Conservation (phyloP, 2,888 invertebrate species). For the Axea sp. region DNA sequence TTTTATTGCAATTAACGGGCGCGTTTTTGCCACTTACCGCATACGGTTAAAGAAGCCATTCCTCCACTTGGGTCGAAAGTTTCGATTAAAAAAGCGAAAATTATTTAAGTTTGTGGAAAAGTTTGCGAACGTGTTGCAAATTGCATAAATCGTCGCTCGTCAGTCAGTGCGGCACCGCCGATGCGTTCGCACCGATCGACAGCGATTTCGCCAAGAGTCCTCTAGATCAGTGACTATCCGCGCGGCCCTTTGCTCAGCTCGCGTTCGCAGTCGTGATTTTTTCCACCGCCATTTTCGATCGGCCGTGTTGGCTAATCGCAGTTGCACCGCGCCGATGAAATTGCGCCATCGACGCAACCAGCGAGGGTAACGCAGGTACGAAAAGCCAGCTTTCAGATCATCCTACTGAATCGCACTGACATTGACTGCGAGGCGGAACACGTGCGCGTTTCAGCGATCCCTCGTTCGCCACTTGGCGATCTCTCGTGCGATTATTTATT, state of each 20-base stretch:
- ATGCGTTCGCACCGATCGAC: conserved; percentile 31
- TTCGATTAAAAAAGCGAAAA: conserved; percentile 28
- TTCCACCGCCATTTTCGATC: too few relatives aligned
- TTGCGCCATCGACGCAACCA: not conserved
- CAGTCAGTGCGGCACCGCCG: conserved; percentile 41
- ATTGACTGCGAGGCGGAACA: conserved; percentile 19
- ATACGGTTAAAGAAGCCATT: conserved; percentile 16
- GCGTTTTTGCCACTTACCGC: too few relatives aligned
- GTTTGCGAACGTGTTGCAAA: conserved; percentile 45
- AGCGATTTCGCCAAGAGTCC: conserved; percentile 8
- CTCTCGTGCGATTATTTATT: conserved; percentile 2
- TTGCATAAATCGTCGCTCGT: conserved; percentile 26
- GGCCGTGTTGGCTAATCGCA: too few relatives aligned
- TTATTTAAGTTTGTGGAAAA: conserved; percentile 36
- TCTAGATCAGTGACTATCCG: not conserved
- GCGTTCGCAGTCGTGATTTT: not conserved
- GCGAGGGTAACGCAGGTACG: conserved; percentile 29
- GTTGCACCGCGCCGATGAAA: not conserved
- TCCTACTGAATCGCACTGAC: too few relatives aligned
- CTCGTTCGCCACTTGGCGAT: not conserved
- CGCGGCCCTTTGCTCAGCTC: too few relatives aligned
- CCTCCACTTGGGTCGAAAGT: conserved; percentile 20
- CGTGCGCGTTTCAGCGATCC: conserved; percentile 8
- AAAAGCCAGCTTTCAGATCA: conserved; percentile 4
- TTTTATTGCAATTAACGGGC: too few relatives aligned